Evolutionary conservation across 2,888 invertebrate genomes (phyloP).

Genomic region (Brachypalpus laphriformis): DNA sequence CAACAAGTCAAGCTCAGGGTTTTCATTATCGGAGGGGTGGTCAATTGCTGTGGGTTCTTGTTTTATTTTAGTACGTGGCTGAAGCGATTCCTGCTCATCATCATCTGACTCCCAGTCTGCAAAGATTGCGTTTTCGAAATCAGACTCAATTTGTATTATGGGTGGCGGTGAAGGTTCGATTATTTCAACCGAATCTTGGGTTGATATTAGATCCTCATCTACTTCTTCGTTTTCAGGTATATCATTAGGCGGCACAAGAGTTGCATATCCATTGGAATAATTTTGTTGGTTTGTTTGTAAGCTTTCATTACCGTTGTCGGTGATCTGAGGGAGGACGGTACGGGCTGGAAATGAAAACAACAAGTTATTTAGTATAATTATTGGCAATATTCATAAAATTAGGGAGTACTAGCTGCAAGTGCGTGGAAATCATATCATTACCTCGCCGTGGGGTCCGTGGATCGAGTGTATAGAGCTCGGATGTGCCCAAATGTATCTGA

Average conservation of each 20-base stretch:
- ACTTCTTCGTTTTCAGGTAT: not conserved
- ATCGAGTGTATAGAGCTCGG: too few relatives aligned
- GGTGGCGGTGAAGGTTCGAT: constrained; percentile 32
- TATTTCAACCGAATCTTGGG: constrained; percentile 27
- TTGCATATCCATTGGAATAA: not conserved
- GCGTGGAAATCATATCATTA: too few relatives aligned
- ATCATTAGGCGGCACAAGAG: too few relatives aligned
- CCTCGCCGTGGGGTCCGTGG: too few relatives aligned
- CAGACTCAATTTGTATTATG: constrained; percentile 45
- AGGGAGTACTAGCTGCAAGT: too few relatives aligned
- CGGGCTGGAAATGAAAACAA: not conserved
- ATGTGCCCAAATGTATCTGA: too few relatives aligned
- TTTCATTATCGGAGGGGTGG: not conserved
- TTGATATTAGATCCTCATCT: not conserved
- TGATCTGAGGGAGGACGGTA: not conserved
- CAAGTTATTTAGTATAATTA: not conserved
- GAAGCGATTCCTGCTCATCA: constrained; percentile 73
- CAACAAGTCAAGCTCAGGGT: constrained; percentile 23
- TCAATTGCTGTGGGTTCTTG: constrained; percentile 7
- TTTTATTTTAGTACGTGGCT: constrained; percentile 56
- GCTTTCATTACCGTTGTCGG: not conserved
- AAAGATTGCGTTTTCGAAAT: constrained; percentile 38
- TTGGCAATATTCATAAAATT: too few relatives aligned
- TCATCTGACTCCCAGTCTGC: constrained; percentile 50
- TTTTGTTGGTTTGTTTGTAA: not conserved